These are phyloP conservation scores for Epinephelus coioides DNA, from an alignment of 2,797 vertebrate genomes.

Conservation along the genomic window DNA sequence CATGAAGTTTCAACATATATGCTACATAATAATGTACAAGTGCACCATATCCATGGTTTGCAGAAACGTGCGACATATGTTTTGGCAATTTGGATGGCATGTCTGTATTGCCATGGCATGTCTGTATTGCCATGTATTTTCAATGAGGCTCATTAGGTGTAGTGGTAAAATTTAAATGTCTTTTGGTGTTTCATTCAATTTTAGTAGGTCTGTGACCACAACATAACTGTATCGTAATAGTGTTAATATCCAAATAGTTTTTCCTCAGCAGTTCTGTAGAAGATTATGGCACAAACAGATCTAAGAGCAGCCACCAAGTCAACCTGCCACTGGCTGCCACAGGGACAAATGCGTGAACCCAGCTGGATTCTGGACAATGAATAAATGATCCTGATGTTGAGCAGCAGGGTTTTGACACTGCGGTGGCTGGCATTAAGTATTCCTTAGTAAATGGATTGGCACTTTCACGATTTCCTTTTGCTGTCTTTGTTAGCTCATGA, in stretches of 20 bases:
- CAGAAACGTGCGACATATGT: too few relatives aligned
- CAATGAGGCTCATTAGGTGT: background rate
- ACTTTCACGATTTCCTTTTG: slow-evolving; percentile 49
- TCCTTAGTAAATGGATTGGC: slow-evolving; percentile 53
- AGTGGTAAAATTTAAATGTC: background rate
- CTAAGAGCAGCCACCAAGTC: slow-evolving; percentile 43
- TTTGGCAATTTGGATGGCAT: too few relatives aligned
- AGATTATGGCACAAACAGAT: slow-evolving; percentile 44
- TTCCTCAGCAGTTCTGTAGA: background rate
- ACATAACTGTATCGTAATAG: background rate
- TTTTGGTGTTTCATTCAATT: slow-evolving; percentile 5
- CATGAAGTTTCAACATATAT: too few relatives aligned
- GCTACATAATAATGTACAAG: too few relatives aligned
- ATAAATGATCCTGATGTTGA: slow-evolving; percentile 19
- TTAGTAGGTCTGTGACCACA: background rate
- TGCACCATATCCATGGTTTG: too few relatives aligned
- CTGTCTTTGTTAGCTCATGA: slow-evolving; percentile 49
- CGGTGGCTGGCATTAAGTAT: slow-evolving; percentile 19
- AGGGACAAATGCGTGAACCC: slow-evolving; percentile 15
- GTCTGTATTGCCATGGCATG: background rate
- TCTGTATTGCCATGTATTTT: background rate
- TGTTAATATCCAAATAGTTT: slow-evolving; percentile 5
- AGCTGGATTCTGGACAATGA: slow-evolving; percentile 15
- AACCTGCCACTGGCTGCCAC: slow-evolving; percentile 17
- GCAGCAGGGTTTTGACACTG: slow-evolving; percentile 58